Evolutionary conservation across 2,888 invertebrate genomes (phyloP), one percentile per base, ranked within the genome.

Genomic region (Leucania comma): DNA sequence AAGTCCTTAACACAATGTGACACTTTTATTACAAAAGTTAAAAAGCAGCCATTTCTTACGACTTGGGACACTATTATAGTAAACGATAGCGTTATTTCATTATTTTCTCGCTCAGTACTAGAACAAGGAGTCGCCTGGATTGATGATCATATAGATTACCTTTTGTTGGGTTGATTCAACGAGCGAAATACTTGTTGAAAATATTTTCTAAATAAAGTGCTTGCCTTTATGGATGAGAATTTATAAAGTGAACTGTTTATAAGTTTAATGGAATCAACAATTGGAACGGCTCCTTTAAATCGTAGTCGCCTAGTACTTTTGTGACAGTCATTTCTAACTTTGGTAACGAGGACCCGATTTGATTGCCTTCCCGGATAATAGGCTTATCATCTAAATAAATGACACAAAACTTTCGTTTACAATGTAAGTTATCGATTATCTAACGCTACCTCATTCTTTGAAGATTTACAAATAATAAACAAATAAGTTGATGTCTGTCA

Each of bases 121-220:
- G 54, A 69, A 50, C 53, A 53, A 57, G 38, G 24, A 22, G 46
- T 46, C 51, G 29, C 22, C 56, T 62, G 54, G 57, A 68, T 68
- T 70, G 70, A 73, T 68, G 83, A 59, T 63, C 64, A 58, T 68
- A 72, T 63, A 80, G 70, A 80, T 75, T 64, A 69, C n/a, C 76
- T 60, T 71, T 61, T 79, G 70, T 79, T 60, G 35, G 20, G 29
- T 51, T 69, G 64, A 58, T 60, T 63, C 54, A 64, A 68, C 56
- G 60, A 80, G 70, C 48, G 38, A 63, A 65, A 53, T 64, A 61
- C 62, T 75, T 71, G 58, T 64, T 62, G 64, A 68, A 65, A 73
- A 72, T 64, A 60, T 32, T 69, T 72, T 65, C 20, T 53, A 57
- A 50, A 72, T 68, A 60, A 78, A 70, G 50, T 50, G 42, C 46